Percentiles rank a stretch among this genome's conserved stretches.
Conservation (phyloP, 2,113 vertebrate species). For the Hiodon alosoides region DNA sequence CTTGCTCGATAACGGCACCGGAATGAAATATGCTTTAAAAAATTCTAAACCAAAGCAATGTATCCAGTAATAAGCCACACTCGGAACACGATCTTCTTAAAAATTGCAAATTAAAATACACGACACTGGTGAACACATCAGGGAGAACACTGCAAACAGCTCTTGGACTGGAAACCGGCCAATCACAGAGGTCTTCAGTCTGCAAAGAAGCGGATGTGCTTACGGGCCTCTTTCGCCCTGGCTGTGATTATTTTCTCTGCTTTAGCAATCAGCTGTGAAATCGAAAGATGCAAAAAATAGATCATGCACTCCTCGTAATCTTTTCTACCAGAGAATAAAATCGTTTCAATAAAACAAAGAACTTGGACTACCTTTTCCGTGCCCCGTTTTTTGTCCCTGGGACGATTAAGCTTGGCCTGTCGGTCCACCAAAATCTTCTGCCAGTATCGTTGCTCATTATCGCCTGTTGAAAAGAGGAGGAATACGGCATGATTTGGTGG, state of each 20-base stretch:
- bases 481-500: not conserved
- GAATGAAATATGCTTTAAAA: no score
- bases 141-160: not conserved
- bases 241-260: conserved; percentile 86
- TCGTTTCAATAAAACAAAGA: no score
- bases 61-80: not conserved
- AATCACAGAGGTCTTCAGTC: conserved; percentile 49
- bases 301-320: not conserved
- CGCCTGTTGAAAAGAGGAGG: conserved; percentile 60
- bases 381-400: conserved; percentile 88
- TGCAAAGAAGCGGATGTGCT: conserved; percentile 83
- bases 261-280: conserved; percentile 82
- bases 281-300: conserved; percentile 36
- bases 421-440: conserved; percentile 98
- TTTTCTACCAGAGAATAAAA: no score
- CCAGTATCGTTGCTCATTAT: conserved; percentile 92
- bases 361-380: conserved; percentile 79
- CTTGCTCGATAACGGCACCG: no score
- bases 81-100: not conserved
- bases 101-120: not conserved
- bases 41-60: not conserved
- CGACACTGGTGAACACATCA: not conserved
- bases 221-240: conserved; percentile 76
- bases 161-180: not conserved
- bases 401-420: conserved; percentile 91